Evolutionary conservation across 2,797 vertebrate genomes (phyloP).

Genomic region (Scomberomorus guttatus): DNA sequence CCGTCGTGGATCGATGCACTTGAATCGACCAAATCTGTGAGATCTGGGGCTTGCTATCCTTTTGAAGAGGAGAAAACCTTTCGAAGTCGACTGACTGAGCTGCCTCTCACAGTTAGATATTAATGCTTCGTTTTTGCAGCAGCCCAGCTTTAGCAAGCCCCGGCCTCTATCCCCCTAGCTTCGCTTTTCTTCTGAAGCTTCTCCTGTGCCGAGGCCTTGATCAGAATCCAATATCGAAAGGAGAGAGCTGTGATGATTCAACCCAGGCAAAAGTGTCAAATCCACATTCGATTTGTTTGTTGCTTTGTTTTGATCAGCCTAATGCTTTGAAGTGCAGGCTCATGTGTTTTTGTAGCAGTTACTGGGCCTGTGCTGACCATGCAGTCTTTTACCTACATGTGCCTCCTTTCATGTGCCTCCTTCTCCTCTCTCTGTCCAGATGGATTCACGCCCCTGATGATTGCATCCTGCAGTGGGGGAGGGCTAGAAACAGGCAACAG

Average conservation of each 20-base stretch:
- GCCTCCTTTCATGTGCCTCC: conserved; percentile 9
- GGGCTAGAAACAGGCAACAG: conserved; percentile 96
- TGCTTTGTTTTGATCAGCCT: conserved; percentile 78
- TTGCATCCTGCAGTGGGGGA: conserved; percentile 97
- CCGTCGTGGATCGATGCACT: conserved; percentile 79
- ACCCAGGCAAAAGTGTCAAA: conserved; percentile 74
- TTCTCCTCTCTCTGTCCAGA: conserved; percentile 80
- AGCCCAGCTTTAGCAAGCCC: conserved; percentile 78
- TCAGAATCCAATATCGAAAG: conserved; percentile 82
- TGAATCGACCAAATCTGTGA: conserved; percentile 83
- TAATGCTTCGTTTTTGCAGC: conserved; percentile 82
- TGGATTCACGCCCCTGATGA: conserved; percentile 98
- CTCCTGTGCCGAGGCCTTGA: conserved; percentile 74
- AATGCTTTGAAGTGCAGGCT: conserved; percentile 77
- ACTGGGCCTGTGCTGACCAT: conserved; percentile 58
- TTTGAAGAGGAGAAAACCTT: conserved; percentile 87
- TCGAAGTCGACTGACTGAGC: conserved; percentile 79
- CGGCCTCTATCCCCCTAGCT: conserved; percentile 73
- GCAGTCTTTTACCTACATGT: conserved; percentile 25
- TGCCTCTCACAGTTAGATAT: conserved; percentile 81
- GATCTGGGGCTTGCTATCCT: conserved; percentile 83
- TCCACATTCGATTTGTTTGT: conserved; percentile 85
- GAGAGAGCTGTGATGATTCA: conserved; percentile 75
- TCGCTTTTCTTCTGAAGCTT: conserved; percentile 76
- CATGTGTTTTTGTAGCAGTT: conserved; percentile 16